Conservation (phyloP, 35 echinoderm and acorn worm genomes). For the Acanthaster planci region DNA sequence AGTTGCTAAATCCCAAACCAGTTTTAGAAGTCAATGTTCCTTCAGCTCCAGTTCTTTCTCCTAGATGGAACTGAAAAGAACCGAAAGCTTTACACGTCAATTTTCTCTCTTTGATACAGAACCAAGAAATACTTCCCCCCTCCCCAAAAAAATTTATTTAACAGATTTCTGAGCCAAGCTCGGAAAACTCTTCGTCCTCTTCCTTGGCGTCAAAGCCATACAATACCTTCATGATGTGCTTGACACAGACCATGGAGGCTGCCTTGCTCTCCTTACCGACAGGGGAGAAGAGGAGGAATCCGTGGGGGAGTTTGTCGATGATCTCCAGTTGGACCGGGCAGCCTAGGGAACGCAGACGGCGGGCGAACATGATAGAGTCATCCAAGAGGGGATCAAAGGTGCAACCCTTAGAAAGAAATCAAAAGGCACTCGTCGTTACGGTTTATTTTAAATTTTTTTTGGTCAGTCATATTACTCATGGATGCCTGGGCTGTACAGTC, state of each 20-base stretch:
- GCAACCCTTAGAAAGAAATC: slow-evolving; percentile 51
- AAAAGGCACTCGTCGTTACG: no score
- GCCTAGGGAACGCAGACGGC: slow-evolving; percentile 54
- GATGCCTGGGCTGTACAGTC: no score
- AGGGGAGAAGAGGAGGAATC: slow-evolving; percentile 92
- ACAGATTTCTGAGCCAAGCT: not conserved
- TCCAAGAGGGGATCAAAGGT: slow-evolving; percentile 83
- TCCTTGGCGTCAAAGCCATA: slow-evolving; percentile 61
- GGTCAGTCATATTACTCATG: no score
- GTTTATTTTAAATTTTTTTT: no score
- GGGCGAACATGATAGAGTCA: slow-evolving; percentile 89
- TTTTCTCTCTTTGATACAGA: no score
- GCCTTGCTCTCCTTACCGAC: slow-evolving; percentile 85
- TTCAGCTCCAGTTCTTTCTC: no score
- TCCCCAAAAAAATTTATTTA: not conserved
- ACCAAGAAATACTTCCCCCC: no score
- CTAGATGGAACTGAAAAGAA: no score
- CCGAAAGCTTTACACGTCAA: no score
- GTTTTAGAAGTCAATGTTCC: no score
- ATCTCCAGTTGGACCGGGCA: slow-evolving; percentile 78
- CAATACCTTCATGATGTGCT: slow-evolving; percentile 86
- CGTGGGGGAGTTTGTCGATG: slow-evolving; percentile 82
- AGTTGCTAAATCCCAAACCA: no score
- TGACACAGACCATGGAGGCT: slow-evolving; percentile 72
- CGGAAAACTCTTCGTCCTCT: slow-evolving; percentile 11